These are phyloP conservation scores for Achroia grisella DNA, from an alignment of 1,140 invertebrate species.

Conservation along the genomic window DNA sequence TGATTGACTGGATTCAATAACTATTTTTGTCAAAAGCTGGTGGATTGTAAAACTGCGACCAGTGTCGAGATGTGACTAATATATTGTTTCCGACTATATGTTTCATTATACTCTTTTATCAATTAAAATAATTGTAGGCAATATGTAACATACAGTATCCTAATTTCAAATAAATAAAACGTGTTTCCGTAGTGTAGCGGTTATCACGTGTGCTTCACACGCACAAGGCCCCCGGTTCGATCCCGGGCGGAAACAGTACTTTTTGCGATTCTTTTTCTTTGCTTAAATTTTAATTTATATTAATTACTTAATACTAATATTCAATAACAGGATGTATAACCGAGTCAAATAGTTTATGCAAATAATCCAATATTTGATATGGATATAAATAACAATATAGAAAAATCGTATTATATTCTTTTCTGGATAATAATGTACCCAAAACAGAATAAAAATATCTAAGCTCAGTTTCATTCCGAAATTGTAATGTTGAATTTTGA, in stretches of 20 bases:
- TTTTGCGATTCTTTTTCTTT: no score
- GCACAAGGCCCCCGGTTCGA: slow-evolving; percentile 88
- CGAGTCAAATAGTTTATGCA: no score
- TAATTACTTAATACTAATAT: no score
- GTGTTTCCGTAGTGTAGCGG: slow-evolving; percentile 70
- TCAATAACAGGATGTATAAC: no score
- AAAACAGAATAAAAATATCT: no score
- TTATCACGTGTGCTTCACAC: slow-evolving; percentile 78
- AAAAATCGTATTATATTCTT: no score
- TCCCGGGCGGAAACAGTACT: slow-evolving; percentile 81
- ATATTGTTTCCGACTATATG: not conserved
- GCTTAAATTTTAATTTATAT: no score
- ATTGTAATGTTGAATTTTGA: no score
- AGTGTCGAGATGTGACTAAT: not conserved
- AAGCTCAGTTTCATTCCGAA: no score
- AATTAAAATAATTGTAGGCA: not conserved
- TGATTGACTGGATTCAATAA: slow-evolving; percentile 23
- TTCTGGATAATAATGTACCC: no score
- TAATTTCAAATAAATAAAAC: not conserved
- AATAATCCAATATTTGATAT: no score
- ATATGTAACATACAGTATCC: not conserved
- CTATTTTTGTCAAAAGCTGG: slow-evolving; percentile 46
- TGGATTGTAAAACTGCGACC: slow-evolving; percentile 10
- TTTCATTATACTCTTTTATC: not conserved
- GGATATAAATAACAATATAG: no score